A percentile compares a stretch with the other conserved stretches of the same genome.
These are phyloP conservation scores for Xylophagus ater DNA, from an alignment of 2,888 invertebrate species.

Conservation along the genomic window DNA sequence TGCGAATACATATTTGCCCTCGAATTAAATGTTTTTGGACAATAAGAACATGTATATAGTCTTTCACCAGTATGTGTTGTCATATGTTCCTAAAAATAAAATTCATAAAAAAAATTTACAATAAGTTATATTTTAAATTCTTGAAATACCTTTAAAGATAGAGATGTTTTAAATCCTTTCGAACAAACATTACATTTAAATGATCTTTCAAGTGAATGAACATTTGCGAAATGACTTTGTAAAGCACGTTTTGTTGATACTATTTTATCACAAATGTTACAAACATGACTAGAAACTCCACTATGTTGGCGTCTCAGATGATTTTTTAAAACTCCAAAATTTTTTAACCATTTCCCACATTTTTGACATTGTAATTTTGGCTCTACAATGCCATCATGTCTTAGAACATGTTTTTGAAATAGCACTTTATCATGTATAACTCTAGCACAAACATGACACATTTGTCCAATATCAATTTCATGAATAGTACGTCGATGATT, in stretches of 20 bases:
- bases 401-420: slow-evolving; percentile 9
- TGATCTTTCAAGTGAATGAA: slow-evolving; percentile 13
- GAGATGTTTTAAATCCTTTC: slow-evolving; percentile 15
- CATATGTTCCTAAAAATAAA: slow-evolving; percentile 14
- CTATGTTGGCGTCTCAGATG: slow-evolving; percentile 11
- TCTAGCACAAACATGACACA: slow-evolving; percentile 14
- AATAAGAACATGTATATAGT: slow-evolving; percentile 17
- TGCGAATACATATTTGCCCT: slow-evolving; percentile 18
- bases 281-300: slow-evolving; percentile 9
- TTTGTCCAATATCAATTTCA: slow-evolving; percentile 4
- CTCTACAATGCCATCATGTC: slow-evolving; percentile 6
- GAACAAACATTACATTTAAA: slow-evolving; percentile 16
- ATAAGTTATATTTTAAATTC: slow-evolving; percentile 3
- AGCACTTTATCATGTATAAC: slow-evolving; percentile 9
- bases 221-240: slow-evolving; percentile 16
- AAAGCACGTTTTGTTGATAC: slow-evolving; percentile 14
- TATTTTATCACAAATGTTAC: slow-evolving; percentile 15
- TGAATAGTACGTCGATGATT: slow-evolving; percentile 8
- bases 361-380: slow-evolving; percentile 13
- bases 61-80: slow-evolving; percentile 16
- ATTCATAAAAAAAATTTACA: slow-evolving; percentile 2
- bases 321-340: slow-evolving; percentile 8
- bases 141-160: slow-evolving; percentile 6
- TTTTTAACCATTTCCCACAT: slow-evolving; percentile 15
- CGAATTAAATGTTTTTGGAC: slow-evolving; percentile 18